Percentiles rank a stretch among this genome's conserved stretches.
These are phyloP conservation scores for Spialia ferax DNA, from an alignment of 2,888 invertebrate species.

Conservation along the genomic window DNA sequence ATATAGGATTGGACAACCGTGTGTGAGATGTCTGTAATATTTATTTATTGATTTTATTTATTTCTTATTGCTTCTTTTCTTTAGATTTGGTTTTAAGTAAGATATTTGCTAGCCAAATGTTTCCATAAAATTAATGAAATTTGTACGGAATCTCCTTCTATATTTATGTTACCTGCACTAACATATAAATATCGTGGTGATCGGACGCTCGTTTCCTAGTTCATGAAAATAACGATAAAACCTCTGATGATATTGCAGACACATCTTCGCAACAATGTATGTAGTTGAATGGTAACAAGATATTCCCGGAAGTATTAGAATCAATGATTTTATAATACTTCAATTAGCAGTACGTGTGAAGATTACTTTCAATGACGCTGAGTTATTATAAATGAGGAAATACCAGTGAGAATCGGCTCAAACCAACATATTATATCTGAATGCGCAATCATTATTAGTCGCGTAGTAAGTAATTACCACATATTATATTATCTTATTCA, in stretches of 20 bases:
- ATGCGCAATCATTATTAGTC: not conserved
- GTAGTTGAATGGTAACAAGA: slow-evolving; percentile 23
- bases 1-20: too few relatives aligned
- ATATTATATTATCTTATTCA: slow-evolving; percentile 9
- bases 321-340: slow-evolving; percentile 23
- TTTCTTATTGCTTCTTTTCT: too few relatives aligned
- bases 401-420: slow-evolving; percentile 1
- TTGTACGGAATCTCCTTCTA: too few relatives aligned
- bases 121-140: too few relatives aligned
- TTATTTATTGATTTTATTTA: too few relatives aligned
- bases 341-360: slow-evolving; percentile 26
- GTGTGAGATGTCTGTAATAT: too few relatives aligned
- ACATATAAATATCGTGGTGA: not conserved
- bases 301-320: slow-evolving; percentile 19
- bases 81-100: too few relatives aligned
- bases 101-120: too few relatives aligned
- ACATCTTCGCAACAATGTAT: slow-evolving; percentile 27
- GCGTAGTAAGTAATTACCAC: slow-evolving; percentile 5
- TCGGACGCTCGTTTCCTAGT: not conserved
- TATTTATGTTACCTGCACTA: not conserved
- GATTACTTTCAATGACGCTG: slow-evolving; percentile 20
- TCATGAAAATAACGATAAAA: slow-evolving; percentile 1
- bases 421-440: slow-evolving; percentile 10
- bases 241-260: not conserved
- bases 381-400: slow-evolving; percentile 17